A percentile compares a stretch with the other conserved stretches of the same genome.
phyloP scores from a whole-genome alignment of 2,888 invertebrate genomes.

The Mermis nigrescens region DNA sequence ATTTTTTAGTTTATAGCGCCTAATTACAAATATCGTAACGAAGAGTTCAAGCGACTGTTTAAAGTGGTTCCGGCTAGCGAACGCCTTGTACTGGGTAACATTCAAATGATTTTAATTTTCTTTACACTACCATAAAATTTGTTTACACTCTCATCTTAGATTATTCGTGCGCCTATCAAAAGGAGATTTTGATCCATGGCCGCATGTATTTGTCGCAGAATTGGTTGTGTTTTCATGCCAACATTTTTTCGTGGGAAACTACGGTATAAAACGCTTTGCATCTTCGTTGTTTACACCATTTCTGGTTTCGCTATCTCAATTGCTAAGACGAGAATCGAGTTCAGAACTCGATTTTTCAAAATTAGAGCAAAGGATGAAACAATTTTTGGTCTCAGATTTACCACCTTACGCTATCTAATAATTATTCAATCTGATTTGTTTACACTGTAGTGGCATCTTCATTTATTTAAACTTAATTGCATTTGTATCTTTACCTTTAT shows the following conservation, averaged over 20 bases:
- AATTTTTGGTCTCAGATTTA: too few species aligned
- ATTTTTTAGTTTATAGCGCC: conserved; percentile 40
- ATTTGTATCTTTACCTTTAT: too few species aligned
- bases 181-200: conserved; percentile 85
- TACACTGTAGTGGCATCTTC: too few species aligned
- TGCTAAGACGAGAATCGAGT: too few species aligned
- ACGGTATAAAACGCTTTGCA: conserved; percentile 36
- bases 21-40: conserved; percentile 75
- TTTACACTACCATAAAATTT: not conserved
- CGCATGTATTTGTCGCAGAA: conserved; percentile 82
- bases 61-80: conserved; percentile 59
- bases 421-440: too few species aligned
- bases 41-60: conserved; percentile 76
- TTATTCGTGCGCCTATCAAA: conserved; percentile 87
- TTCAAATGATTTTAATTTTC: conserved; percentile 16
- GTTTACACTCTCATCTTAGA: conserved; percentile 44
- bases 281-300: not conserved
- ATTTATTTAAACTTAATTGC: too few species aligned
- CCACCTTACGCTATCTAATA: too few species aligned
- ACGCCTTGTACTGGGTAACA: conserved; percentile 44
- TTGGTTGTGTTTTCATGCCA: conserved; percentile 88
- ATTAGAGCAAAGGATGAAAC: not conserved
- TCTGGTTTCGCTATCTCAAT: too few species aligned
- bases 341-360: not conserved
- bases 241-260: conserved; percentile 91